Evolutionary conservation across 2,113 vertebrate genomes (phyloP), one percentile per base, ranked within the genome.

Genomic region (Dipodomys spectabilis): DNA sequence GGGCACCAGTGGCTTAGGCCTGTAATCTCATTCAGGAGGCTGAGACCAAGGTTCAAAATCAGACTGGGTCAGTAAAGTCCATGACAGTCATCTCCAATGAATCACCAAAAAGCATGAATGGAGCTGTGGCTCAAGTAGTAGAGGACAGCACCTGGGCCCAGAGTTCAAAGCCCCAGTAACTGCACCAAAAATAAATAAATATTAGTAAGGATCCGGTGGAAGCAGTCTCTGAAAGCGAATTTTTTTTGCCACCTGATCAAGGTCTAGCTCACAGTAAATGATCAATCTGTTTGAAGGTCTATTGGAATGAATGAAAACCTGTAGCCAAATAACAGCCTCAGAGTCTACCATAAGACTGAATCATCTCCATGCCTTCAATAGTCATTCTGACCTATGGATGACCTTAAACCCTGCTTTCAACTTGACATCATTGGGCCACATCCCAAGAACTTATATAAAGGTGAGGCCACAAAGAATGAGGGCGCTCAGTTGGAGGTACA

Each of bases 301-400:
- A 80, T 35, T 68, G 28, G 12, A 91, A 95, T 81, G 49, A 88
- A 85, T 53, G 49, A 85, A 74, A 69, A 87, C 5, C 2, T 45
- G 28, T 57, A 39, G 13, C 23, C 80, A 91, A 87, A 39, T 45
- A 89, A 53, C 30, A 92, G 32, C 13, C 30, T 68, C 62, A 25
- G 72, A 64, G 5, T 57, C 49, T 86, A 53, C 27, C 35, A n/a
- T 0, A 22, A 22, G 20, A 71, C 32, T 90, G 28, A 75, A 64
- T 72, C 60, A 65, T 11, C 45, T 57, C 45, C 28, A 67, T 84
- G 6, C 23, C 39, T 44, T 60, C 32, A 53, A 64, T 4, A 86
- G 83, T 64, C 32, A 84, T 77, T 83, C 68, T 93, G 82, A 92
- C 35, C 86, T 73, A 86, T 72, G 30, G 39, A 23, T 91, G 86